Percentiles rank a stretch among this genome's conserved stretches.
These are phyloP conservation scores for Catharus minimus DNA, from an alignment of 2,113 vertebrate species.

Conservation along the genomic window DNA sequence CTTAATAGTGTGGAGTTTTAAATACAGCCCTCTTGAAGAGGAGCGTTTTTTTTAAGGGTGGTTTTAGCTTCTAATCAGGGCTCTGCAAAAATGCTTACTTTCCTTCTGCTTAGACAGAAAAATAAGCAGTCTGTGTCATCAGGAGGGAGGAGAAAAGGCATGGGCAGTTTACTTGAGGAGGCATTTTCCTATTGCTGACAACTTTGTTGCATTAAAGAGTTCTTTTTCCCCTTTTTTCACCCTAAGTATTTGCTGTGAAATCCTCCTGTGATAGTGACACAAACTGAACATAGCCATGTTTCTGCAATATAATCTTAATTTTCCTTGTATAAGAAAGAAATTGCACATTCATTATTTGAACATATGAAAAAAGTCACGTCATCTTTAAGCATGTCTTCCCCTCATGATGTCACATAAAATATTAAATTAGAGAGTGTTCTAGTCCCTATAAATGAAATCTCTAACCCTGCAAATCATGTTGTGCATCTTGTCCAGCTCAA, in stretches of 20 bases:
- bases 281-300: not conserved
- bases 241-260: not conserved
- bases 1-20: not conserved
- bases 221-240: not conserved
- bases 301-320: not conserved
- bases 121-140: not conserved
- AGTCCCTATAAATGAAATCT: not conserved
- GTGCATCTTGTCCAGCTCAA: not conserved
- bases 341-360: not conserved
- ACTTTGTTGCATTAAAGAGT: not conserved
- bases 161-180: not conserved
- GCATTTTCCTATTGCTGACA: not conserved
- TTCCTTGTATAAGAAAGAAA: not conserved
- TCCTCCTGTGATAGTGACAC: not conserved
- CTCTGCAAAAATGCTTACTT: slow-evolving; percentile 7
- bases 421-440: not conserved
- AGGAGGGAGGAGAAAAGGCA: not conserved
- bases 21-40: not conserved
- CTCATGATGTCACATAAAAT: not conserved
- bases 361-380: not conserved
- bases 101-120: not conserved
- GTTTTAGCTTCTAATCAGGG: not conserved
- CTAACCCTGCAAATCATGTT: not conserved
- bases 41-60: not conserved
- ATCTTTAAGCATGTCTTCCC: not conserved